Evolutionary conservation across 2,797 vertebrate genomes (phyloP).

Genomic region (Catamblyrhynchus diadema): DNA sequence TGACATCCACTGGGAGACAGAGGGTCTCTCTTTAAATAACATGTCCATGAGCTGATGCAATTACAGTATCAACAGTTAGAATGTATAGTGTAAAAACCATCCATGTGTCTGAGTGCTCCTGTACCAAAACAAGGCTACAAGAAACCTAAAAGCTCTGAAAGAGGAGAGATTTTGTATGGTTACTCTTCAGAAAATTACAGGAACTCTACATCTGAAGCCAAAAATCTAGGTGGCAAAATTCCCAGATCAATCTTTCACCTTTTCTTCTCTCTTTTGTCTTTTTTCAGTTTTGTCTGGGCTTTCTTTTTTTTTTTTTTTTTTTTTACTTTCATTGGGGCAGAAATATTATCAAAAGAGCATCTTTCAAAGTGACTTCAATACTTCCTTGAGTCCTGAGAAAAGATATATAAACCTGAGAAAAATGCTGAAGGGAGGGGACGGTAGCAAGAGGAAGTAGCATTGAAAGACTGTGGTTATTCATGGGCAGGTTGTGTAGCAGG

Average conservation of each 20-base stretch:
- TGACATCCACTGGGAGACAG: background rate
- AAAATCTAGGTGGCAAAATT: background rate
- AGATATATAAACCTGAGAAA: slow-evolving; percentile 11
- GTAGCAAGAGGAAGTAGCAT: background rate
- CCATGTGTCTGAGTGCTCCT: background rate
- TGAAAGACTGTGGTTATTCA: background rate
- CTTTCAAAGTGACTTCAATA: background rate
- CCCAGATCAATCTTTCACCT: background rate
- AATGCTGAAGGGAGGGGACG: background rate
- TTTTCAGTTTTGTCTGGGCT: background rate
- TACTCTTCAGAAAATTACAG: background rate
- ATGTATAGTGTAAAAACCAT: background rate
- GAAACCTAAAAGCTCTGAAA: background rate
- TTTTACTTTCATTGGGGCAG: background rate
- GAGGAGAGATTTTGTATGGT: background rate
- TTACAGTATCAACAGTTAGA: background rate
- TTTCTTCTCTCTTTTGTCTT: background rate
- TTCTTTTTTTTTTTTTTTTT: background rate
- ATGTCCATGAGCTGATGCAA: background rate
- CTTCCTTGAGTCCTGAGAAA: background rate
- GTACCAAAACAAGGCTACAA: background rate
- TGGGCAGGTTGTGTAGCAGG: background rate
- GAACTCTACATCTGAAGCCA: background rate
- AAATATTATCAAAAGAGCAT: background rate
- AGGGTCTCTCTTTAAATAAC: background rate